These are phyloP conservation scores for Netelia melanura DNA, from an alignment of 2,888 invertebrate genomes.

Conservation along the genomic window DNA sequence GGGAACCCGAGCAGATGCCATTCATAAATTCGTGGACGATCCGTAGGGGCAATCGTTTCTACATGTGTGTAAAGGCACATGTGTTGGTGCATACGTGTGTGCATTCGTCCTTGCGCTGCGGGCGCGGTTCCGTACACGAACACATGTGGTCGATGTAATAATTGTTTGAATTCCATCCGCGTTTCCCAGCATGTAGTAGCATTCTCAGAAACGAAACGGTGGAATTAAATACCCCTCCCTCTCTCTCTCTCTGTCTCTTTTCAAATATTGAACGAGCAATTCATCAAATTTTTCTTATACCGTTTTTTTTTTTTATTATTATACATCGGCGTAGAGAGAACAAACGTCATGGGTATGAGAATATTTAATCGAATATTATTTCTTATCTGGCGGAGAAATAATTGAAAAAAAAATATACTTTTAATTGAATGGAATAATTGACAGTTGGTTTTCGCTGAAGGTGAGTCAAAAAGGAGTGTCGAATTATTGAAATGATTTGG, in stretches of 20 bases:
- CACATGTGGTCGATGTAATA: constrained; percentile 37
- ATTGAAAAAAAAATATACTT: background rate
- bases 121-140: constrained; percentile 32
- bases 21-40: constrained; percentile 69
- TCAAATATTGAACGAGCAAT: constrained; percentile 45
- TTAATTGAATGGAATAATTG: background rate
- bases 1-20: constrained; percentile 70
- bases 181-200: constrained; percentile 42
- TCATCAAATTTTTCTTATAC: background rate
- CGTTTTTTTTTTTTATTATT: background rate
- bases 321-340: background rate
- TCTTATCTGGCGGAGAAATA: too few relatives aligned
- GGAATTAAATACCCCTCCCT: constrained; percentile 37
- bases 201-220: constrained; percentile 36
- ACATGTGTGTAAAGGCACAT: constrained; percentile 16
- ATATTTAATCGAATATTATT: background rate
- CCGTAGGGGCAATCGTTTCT: constrained; percentile 51
- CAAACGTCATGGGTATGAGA: background rate
- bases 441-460: background rate
- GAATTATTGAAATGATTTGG: background rate
- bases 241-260: constrained; percentile 3
- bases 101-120: constrained; percentile 56
- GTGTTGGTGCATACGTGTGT: background rate
- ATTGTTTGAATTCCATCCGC: constrained; percentile 55
- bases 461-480: background rate